Evolutionary conservation across 2,113 vertebrate species (phyloP), one percentile per base, ranked within the genome.

Genomic region (human): DNA sequence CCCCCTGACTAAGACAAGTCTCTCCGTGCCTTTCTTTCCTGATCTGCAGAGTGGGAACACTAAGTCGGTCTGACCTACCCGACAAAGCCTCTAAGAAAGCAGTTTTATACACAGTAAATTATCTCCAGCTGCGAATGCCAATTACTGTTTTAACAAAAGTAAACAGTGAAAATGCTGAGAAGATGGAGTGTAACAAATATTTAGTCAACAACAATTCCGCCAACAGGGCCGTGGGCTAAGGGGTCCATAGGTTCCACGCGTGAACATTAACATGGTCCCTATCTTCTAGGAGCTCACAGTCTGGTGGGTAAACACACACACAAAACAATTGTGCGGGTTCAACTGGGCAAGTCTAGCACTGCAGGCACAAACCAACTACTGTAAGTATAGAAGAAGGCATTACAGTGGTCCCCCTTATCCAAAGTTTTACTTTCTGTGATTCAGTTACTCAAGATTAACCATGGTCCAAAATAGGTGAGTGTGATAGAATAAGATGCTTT

Each of bases 241-340:
- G 61, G 38, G 1, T 55, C n/a, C 11, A 0, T 1, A 7, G 40
- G 7, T 18, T 25, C 40, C 22, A 1, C 2, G 8, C 45, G 12
- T 27, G 38, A 55, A 3, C 5, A 8, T 22, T 32, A 2, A 8
- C 6, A 23, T 0, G 1, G 45, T 2, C 52, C 7, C 14, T 32
- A 8, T 23, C 79, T 52, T 40, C 8, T 7, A 0, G 18, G 10
- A 52, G n/a, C 43, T 9, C 2, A 7, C 11, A 1, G 5, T 1
- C 13, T 17, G 14, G 1, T 0, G 5, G 35, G 30, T 16, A 3
- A 57, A 13, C 35, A 30, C 16, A 3, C 5, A 9, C 3, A 3
- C 3, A 32, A 7, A 11, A 32, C 18, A 16, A 6, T 1, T 3
- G 8, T 2, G 9, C 8, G 3, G 1, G 9, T n/a, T n/a, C 48